These are phyloP conservation scores for Pogonomyrmex californicus DNA, from an alignment of 1,140 invertebrate genomes.

Conservation along the genomic window DNA sequence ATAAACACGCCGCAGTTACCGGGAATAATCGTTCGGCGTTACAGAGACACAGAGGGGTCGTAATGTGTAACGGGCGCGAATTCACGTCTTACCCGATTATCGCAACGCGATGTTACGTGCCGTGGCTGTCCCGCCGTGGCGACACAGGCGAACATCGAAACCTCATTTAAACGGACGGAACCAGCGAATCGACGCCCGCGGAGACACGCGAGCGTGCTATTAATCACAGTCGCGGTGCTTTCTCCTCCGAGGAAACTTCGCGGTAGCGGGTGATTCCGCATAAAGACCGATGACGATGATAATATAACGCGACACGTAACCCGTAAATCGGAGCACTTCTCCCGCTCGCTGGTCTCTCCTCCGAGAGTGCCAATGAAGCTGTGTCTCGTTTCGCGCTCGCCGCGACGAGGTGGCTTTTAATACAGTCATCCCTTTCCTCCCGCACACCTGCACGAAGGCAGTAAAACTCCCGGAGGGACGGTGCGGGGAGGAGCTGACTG, in stretches of 20 bases:
- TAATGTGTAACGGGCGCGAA: conserved; percentile 27
- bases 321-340: background rate
- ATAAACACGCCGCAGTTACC: conserved; percentile 31
- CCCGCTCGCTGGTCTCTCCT: background rate
- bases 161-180: background rate
- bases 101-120: conserved; percentile 40
- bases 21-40: conserved; percentile 29
- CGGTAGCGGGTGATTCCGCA: background rate
- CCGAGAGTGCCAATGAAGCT: background rate
- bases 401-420: conserved; percentile 45
- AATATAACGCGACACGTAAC: conserved; percentile 22
- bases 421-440: conserved; percentile 51
- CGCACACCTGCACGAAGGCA: background rate
- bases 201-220: conserved; percentile 24
- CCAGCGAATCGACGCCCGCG: background rate
- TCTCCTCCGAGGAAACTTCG: background rate
- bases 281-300: background rate
- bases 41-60: background rate
- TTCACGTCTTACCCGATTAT: conserved; percentile 35
- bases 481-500: background rate
- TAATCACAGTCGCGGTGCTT: conserved; percentile 13
- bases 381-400: background rate
- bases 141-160: conserved; percentile 13
- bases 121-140: too few species aligned
- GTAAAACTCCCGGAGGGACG: conserved; percentile 32